Base-by-base conservation (phyloP, 1,140 invertebrate genomes). In the Holotrichia oblita region DNA sequence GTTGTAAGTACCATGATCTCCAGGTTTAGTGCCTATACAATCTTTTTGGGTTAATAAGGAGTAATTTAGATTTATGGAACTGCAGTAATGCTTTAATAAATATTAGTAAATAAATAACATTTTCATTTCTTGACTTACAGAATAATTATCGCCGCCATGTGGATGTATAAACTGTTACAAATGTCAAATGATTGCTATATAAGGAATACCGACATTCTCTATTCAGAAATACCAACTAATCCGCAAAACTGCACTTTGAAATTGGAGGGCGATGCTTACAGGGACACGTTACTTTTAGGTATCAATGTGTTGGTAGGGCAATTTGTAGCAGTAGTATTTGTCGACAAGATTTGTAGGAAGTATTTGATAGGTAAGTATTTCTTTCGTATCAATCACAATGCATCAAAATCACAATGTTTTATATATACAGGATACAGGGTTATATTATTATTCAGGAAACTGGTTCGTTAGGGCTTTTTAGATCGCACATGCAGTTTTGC, bases 321-420 rank as follows among this genome's bases (percentile, higher is more conserved):
- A 34, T 34, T 69, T 22, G 9, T 69, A 27, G 61, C 61, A 2
- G 22, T 69, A 24, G 22, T 69, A 69, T 69, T 69, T 69, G 61
- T 69, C 14, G 61, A 69, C 22, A 69, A 27, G 3, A 27, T 69
- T 27, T 69, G 61, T 14, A 69, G 61, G 24, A 69, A 69, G 24
- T 69, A 69, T 69, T 69, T 69, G 24, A 69, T 69, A 9, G 61
- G 61, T 69, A 69, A 69, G 61, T 69, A 34, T n/a, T n/a, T n/a
- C n/a, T n/a, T n/a, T n/a, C n/a, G n/a, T n/a, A n/a, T n/a, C n/a
- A n/a, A n/a, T n/a, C n/a, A n/a, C n/a, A n/a, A n/a, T n/a, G n/a
- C n/a, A n/a, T n/a, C n/a, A n/a, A n/a, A n/a, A n/a, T n/a, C n/a
- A n/a, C n/a, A n/a, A n/a, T n/a, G n/a, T n/a, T n/a, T n/a, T n/a